Conservation (phyloP, 2,797 vertebrate species). For the Lemur catta region DNA sequence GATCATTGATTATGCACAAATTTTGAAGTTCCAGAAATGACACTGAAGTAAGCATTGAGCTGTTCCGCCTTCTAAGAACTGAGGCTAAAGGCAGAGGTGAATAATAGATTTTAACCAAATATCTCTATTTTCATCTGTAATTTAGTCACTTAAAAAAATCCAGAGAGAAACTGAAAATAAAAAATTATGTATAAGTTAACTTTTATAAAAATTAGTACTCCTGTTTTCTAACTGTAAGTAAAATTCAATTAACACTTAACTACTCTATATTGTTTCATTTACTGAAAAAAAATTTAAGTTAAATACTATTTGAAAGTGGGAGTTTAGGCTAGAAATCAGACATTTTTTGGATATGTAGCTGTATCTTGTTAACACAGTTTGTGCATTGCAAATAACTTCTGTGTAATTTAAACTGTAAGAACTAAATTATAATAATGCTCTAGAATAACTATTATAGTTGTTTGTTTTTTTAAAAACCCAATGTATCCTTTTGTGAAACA, state of each 20-base stretch:
- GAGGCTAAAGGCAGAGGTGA: not conserved
- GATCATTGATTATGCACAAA: not conserved
- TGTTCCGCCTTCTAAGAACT: not conserved
- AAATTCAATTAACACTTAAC: slow-evolving; percentile 10
- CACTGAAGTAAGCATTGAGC: not conserved
- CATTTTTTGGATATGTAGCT: not conserved
- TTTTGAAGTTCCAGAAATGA: not conserved
- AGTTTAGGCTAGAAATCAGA: not conserved
- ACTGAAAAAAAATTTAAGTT: not conserved
- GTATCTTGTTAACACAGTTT: slow-evolving; percentile 12
- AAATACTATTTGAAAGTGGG: not conserved
- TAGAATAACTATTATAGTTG: not conserved
- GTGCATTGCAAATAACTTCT: not conserved
- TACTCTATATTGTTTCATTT: slow-evolving; percentile 4
- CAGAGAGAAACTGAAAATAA: not conserved
- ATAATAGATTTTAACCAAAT: not conserved
- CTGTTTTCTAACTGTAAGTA: slow-evolving; percentile 15
- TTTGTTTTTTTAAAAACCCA: not conserved
- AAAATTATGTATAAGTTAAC: not conserved
- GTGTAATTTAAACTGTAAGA: slow-evolving; percentile 27
- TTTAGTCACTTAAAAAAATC: slow-evolving; percentile 1
- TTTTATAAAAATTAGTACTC: slow-evolving; percentile 21
- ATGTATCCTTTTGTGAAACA: slow-evolving; percentile 30
- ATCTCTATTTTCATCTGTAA: not conserved
- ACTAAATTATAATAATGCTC: not conserved